phyloP scores from a whole-genome alignment of 2,113 vertebrate species.

The Hippocampus mohnikei region DNA sequence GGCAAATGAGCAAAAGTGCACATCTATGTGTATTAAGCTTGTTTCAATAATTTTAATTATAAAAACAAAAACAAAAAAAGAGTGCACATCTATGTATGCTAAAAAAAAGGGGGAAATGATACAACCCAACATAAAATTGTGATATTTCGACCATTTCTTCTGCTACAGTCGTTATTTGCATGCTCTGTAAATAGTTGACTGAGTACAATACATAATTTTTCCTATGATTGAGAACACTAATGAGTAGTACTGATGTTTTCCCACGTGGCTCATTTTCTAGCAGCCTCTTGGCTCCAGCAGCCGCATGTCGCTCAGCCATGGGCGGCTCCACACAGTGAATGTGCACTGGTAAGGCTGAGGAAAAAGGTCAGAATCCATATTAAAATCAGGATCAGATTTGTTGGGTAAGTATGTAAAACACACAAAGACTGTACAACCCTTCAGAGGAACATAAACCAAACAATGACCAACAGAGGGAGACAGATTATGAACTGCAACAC shows the following conservation, averaged over 20 bases:
- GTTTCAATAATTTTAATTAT: not conserved
- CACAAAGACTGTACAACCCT: too few relatives aligned
- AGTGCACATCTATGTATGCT: too few relatives aligned
- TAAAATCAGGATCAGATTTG: not conserved
- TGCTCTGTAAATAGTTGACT: not conserved
- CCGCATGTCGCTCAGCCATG: not conserved
- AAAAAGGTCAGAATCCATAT: not conserved
- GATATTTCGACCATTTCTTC: fast-evolving
- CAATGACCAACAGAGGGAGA: too few relatives aligned
- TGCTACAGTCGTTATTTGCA: not conserved
- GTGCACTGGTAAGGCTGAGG: slow-evolving; percentile 56
- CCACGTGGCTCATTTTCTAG: not conserved
- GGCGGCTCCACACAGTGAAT: slow-evolving; percentile 57
- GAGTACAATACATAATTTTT: not conserved
- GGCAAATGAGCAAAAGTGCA: fast-evolving
- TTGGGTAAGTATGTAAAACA: too few relatives aligned
- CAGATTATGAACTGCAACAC: not conserved
- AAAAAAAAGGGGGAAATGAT: not conserved
- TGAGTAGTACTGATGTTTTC: not conserved
- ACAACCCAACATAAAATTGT: not conserved
- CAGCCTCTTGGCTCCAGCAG: not conserved
- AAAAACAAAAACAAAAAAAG: too few relatives aligned
- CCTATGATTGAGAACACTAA: not conserved
- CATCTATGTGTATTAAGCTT: not conserved
- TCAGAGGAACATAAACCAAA: too few relatives aligned